These are phyloP conservation scores for Rhea pennata DNA, from an alignment of 2,113 vertebrate species.

Conservation along the genomic window DNA sequence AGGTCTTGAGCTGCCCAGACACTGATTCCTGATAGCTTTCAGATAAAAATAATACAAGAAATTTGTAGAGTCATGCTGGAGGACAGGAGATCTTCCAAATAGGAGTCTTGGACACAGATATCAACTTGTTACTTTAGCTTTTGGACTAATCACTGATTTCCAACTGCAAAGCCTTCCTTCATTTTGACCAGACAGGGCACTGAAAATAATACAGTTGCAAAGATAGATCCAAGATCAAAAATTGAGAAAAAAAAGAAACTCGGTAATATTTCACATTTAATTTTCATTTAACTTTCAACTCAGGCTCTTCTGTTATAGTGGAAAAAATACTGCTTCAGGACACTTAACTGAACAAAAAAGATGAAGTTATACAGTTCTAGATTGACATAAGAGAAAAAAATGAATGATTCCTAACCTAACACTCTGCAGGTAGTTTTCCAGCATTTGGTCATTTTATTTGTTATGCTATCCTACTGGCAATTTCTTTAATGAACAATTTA, in stretches of 20 bases:
- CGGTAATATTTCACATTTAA: not conserved
- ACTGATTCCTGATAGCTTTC: not conserved
- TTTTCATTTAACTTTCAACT: not conserved
- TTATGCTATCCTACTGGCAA: not conserved
- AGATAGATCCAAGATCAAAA: not conserved
- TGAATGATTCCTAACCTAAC: not conserved
- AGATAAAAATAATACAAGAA: not conserved
- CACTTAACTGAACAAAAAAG: not conserved
- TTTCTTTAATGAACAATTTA: not conserved
- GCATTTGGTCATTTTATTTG: not conserved
- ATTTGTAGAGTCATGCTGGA: not conserved
- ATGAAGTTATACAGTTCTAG: not conserved
- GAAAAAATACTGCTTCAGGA: not conserved
- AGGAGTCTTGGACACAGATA: not conserved
- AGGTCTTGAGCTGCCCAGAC: not conserved
- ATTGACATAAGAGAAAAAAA: not conserved
- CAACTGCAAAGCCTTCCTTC: not conserved
- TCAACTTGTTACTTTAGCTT: not conserved
- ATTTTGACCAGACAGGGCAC: not conserved
- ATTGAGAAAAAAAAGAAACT: not conserved
- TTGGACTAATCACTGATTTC: not conserved
- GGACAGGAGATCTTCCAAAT: not conserved
- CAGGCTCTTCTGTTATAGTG: not conserved
- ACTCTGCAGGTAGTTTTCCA: not conserved
- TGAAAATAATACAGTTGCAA: not conserved